These are phyloP conservation scores for Aplochiton taeniatus DNA, from an alignment of 2,797 vertebrate genomes.

Conservation along the genomic window DNA sequence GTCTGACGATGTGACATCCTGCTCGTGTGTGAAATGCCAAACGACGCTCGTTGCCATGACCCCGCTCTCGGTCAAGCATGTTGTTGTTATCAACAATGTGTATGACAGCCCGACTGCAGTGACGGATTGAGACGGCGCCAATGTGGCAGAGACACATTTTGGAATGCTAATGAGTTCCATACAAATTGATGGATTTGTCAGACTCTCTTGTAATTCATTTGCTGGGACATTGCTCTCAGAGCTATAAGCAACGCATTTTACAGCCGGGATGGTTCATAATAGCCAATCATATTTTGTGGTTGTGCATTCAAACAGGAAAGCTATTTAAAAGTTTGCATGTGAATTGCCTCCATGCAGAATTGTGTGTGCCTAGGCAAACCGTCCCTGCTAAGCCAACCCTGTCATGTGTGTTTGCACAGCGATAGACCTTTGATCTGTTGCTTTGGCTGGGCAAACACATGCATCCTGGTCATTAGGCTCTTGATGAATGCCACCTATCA, in stretches of 20 bases:
- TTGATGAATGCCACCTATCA: slow-evolving; percentile 60
- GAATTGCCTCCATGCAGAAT: not conserved
- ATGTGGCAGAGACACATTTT: slow-evolving; percentile 46
- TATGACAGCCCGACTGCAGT: slow-evolving; percentile 31
- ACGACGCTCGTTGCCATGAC: slow-evolving; percentile 39
- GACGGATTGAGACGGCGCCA: slow-evolving; percentile 34
- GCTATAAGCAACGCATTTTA: slow-evolving; percentile 34
- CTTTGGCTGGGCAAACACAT: slow-evolving; percentile 70
- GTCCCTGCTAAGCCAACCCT: slow-evolving; percentile 17
- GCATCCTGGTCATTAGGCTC: slow-evolving; percentile 69
- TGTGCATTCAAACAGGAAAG: slow-evolving; percentile 10
- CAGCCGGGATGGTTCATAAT: slow-evolving; percentile 22
- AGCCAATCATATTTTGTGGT: slow-evolving; percentile 16
- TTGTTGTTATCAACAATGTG: slow-evolving; percentile 50
- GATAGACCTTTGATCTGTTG: slow-evolving; percentile 58
- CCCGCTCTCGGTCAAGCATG: slow-evolving; percentile 25
- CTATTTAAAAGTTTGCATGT: not conserved
- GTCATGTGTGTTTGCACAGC: slow-evolving; percentile 15
- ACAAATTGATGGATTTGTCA: slow-evolving; percentile 47
- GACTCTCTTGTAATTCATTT: slow-evolving; percentile 20
- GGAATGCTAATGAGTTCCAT: slow-evolving; percentile 27
- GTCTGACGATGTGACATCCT: not conserved
- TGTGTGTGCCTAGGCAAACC: not conserved
- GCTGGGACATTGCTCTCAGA: slow-evolving; percentile 12
- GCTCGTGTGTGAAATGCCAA: slow-evolving; percentile 14